Evolutionary conservation across 2,113 vertebrate species (phyloP).

Genomic region (Uria lomvia): DNA sequence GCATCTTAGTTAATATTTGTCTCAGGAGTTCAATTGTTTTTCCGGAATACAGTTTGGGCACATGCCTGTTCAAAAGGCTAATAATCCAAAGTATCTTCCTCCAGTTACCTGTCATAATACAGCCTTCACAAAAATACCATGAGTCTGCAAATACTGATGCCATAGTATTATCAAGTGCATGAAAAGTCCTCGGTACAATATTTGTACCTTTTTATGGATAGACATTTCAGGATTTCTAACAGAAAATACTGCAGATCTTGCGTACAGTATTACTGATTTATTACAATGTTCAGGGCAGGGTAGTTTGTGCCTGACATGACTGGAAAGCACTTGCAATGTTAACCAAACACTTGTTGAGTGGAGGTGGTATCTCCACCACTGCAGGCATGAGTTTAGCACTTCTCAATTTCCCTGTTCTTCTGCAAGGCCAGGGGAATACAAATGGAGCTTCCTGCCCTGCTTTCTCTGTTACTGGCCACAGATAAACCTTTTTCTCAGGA

Average conservation of each 20-base stretch:
- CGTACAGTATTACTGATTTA: background rate
- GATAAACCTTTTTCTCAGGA: background rate
- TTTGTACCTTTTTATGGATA: background rate
- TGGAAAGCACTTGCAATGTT: background rate
- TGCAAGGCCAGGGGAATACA: background rate
- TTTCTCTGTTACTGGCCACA: background rate
- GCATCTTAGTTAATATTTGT: conserved; percentile 4
- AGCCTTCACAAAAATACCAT: background rate
- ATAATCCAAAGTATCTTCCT: background rate
- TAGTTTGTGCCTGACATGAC: background rate
- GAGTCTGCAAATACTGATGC: background rate
- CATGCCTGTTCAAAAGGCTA: background rate
- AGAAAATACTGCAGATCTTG: background rate
- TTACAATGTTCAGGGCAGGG: background rate
- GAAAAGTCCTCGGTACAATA: background rate
- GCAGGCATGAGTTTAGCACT: background rate
- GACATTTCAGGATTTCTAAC: background rate
- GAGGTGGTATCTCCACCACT: background rate
- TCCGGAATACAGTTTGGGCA: background rate
- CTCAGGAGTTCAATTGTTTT: background rate
- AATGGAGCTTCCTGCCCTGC: background rate
- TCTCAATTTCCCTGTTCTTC: background rate
- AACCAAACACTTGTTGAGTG: background rate
- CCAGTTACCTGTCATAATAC: background rate
- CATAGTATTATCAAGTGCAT: background rate